Conservation (phyloP, 1,140 invertebrate genomes). For the Augochlora pura region DNA sequence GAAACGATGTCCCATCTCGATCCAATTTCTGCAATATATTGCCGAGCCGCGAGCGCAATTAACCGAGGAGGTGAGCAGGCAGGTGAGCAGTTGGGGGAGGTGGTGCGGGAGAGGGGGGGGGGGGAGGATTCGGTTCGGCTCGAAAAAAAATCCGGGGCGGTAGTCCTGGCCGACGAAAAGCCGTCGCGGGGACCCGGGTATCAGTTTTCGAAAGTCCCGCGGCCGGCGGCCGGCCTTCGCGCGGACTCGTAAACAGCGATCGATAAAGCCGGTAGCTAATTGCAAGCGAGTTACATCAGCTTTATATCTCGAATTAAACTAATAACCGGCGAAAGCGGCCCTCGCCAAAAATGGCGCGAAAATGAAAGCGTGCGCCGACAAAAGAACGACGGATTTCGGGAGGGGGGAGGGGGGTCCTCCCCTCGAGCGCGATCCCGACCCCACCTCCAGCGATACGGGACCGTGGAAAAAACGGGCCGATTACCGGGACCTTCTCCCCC, state of each 20-base stretch:
- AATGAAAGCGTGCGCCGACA: slow-evolving; percentile 66
- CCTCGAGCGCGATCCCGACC: slow-evolving; percentile 9
- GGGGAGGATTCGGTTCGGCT: no score
- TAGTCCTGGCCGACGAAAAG: background rate
- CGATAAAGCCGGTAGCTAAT: slow-evolving; percentile 65
- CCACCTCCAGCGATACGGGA: background rate
- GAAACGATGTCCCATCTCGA: background rate
- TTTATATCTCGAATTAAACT: slow-evolving; percentile 69
- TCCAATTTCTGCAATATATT: background rate
- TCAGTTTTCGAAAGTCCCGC: slow-evolving; percentile 37
- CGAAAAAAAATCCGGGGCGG: background rate
- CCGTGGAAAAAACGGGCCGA: background rate
- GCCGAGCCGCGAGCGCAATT: background rate
- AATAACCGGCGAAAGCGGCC: slow-evolving; percentile 72
- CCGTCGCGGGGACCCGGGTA: background rate
- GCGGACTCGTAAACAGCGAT: slow-evolving; percentile 59
- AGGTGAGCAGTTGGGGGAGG: no score
- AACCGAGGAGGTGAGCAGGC: background rate
- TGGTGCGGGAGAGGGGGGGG: no score
- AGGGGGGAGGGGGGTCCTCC: slow-evolving; percentile 3
- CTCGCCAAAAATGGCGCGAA: slow-evolving; percentile 73
- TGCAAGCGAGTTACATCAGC: slow-evolving; percentile 59
- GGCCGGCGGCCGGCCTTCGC: slow-evolving; percentile 39
- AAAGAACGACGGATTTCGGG: slow-evolving; percentile 53
- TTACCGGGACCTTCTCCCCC: background rate